phyloP scores from a whole-genome alignment of 2,113 vertebrate species.

The Chaetura pelagica region DNA sequence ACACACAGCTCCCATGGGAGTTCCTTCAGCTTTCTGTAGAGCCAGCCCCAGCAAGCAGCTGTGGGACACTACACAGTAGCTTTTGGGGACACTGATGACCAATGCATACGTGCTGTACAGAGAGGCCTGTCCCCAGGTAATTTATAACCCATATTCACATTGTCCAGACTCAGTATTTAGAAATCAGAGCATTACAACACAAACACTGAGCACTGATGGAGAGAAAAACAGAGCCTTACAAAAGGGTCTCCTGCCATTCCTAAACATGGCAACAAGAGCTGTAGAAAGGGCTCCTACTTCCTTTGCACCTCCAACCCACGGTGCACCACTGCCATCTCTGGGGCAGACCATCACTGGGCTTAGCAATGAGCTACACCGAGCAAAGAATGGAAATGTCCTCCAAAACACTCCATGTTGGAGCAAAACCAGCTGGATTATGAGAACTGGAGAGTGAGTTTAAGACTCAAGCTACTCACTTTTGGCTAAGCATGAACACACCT shows the following conservation, averaged over 20 bases:
- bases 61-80: too few species aligned
- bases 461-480: not conserved
- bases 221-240: not conserved
- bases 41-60: too few species aligned
- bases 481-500: not conserved
- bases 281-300: not conserved
- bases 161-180: too few species aligned
- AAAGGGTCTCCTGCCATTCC: not conserved
- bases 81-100: too few species aligned
- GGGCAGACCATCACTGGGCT: not conserved
- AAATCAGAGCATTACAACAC: too few species aligned
- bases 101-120: too few species aligned
- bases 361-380: not conserved
- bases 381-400: not conserved
- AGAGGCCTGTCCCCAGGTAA: too few species aligned
- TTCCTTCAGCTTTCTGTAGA: too few species aligned
- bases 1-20: too few species aligned
- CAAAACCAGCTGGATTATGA: not conserved
- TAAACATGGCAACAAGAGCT: not conserved
- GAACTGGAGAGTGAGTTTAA: not conserved
- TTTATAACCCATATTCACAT: too few species aligned
- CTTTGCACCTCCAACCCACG: not conserved
- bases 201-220: not conserved
- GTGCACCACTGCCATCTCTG: not conserved
- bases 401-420: not conserved